Evolutionary conservation across 2,797 vertebrate genomes (phyloP).

Genomic region (Phalanger gymnotis): DNA sequence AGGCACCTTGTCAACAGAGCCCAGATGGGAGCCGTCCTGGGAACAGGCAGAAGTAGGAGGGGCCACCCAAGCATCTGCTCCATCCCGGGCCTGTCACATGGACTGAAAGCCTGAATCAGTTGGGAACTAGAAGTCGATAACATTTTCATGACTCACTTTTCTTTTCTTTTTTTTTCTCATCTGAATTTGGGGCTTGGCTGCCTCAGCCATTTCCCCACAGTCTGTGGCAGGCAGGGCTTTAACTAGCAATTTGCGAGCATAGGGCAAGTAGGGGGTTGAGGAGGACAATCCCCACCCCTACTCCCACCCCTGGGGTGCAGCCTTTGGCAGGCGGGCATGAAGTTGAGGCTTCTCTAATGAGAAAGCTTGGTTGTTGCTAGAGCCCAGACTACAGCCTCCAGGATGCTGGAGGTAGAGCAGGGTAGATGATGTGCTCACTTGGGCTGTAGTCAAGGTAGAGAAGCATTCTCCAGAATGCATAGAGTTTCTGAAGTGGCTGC

Average conservation of each 20-base stretch:
- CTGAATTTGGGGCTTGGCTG: background rate
- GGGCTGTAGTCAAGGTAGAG: background rate
- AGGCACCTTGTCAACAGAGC: slow-evolving; percentile 73
- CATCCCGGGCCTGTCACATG: slow-evolving; percentile 69
- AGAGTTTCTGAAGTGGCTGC: background rate
- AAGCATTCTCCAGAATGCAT: background rate
- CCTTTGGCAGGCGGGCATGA: background rate
- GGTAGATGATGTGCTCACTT: background rate
- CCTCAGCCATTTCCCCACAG: background rate
- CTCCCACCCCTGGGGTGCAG: background rate
- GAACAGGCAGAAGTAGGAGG: slow-evolving; percentile 33
- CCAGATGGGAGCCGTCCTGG: slow-evolving; percentile 15
- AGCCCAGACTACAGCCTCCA: background rate
- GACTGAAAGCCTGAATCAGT: slow-evolving; percentile 77
- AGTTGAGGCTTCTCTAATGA: background rate
- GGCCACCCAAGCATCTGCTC: slow-evolving; percentile 64
- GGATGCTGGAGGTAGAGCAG: background rate
- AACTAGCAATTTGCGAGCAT: background rate
- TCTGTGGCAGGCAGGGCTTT: background rate
- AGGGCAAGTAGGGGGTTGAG: background rate
- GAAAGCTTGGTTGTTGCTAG: background rate
- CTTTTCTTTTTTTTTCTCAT: background rate
- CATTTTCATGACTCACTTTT: slow-evolving; percentile 48
- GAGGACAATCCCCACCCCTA: background rate
- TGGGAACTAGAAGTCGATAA: slow-evolving; percentile 55